A percentile compares a stretch with the other conserved stretches of the same genome.
Conservation (phyloP, 1,140 invertebrate genomes). For the Mycetomoellerius zeteki region DNA sequence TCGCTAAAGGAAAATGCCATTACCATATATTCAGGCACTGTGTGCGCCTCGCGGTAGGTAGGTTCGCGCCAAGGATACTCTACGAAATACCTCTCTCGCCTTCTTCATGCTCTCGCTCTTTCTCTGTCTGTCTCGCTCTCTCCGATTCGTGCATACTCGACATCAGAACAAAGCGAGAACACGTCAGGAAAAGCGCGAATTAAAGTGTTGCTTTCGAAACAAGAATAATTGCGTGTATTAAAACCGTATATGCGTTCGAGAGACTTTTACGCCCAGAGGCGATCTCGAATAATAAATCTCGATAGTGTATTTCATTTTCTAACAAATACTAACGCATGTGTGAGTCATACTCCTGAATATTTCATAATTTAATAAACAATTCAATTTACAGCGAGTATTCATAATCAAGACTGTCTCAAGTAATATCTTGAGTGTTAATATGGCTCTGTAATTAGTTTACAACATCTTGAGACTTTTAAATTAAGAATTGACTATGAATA, state of each 20-base stretch:
- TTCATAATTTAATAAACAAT: not conserved
- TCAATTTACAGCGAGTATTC: not conserved
- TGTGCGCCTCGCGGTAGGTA: conserved; percentile 21
- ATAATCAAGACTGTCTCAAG: no score
- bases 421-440: no score
- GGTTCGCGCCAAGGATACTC: conserved; percentile 43
- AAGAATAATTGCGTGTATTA: conserved; percentile 25
- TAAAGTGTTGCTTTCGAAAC: conserved; percentile 40
- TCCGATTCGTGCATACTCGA: not conserved
- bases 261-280: not conserved
- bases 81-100: conserved; percentile 42
- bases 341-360: not conserved
- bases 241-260: not conserved
- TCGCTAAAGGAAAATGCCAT: conserved; percentile 61
- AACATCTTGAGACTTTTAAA: no score
- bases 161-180: conserved; percentile 34
- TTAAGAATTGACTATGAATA: no score
- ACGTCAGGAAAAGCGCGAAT: conserved; percentile 31
- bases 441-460: no score
- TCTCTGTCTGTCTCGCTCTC: not conserved
- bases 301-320: not conserved
- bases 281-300: not conserved
- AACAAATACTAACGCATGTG: not conserved
- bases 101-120: conserved; percentile 6
- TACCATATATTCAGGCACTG: conserved; percentile 36